Percentiles rank a stretch among this genome's conserved stretches.
phyloP scores from a whole-genome alignment of 64 coral and sea anemone species.

The Montipora sp. region DNA sequence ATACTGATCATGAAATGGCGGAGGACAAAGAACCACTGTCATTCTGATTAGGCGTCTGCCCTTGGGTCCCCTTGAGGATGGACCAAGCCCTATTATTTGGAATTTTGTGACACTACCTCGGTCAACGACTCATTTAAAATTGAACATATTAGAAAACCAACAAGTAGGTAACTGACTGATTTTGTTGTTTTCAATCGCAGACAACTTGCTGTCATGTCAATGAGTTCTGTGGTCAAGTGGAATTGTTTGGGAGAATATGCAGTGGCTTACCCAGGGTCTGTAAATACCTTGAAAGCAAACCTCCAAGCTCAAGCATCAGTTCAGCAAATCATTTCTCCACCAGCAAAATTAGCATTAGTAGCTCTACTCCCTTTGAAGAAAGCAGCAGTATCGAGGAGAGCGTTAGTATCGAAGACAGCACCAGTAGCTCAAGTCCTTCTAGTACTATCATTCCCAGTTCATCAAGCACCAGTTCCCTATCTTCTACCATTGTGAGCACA shows the following conservation, averaged over 20 bases:
- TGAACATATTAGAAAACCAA: neutral
- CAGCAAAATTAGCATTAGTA: neutral
- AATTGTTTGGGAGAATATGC: constrained; percentile 33
- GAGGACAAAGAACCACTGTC: no score
- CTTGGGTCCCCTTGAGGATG: no score
- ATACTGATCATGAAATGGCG: no score
- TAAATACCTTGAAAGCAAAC: neutral
- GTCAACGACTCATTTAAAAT: neutral
- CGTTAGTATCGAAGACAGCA: neutral
- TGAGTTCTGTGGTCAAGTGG: neutral
- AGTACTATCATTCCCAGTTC: neutral
- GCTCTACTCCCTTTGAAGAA: no score
- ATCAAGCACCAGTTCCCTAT: no score
- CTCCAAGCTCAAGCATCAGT: no score
- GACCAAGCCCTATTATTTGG: no score
- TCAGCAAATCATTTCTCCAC: no score
- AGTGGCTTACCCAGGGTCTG: neutral
- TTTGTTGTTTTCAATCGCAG: neutral
- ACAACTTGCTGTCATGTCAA: constrained; percentile 12
- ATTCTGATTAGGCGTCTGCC: no score
- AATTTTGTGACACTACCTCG: no score
- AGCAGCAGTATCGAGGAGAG: neutral
- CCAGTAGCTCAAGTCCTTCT: neutral
- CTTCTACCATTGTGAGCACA: no score
- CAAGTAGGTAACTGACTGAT: neutral